These are phyloP conservation scores for Otolemur crassicaudatus DNA, from an alignment of 2,797 vertebrate genomes.

Conservation along the genomic window DNA sequence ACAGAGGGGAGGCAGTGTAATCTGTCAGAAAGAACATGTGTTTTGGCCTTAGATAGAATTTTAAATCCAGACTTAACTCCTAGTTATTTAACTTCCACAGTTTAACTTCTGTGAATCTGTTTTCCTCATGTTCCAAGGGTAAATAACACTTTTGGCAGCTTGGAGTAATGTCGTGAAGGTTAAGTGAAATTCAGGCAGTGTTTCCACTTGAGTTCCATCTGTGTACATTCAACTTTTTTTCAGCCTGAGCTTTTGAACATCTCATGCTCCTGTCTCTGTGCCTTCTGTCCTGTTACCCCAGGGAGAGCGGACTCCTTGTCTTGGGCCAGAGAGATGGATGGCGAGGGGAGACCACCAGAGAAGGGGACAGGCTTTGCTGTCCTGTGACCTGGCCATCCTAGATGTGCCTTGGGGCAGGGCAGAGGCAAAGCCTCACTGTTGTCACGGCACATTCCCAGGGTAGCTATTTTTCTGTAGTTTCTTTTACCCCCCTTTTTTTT, in stretches of 20 bases:
- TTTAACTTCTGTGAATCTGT: not conserved
- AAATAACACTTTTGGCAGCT: not conserved
- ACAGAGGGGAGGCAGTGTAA: not conserved
- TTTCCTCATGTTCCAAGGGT: slow-evolving; percentile 27
- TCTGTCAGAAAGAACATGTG: not conserved
- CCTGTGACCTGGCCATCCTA: not conserved
- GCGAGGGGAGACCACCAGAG: not conserved
- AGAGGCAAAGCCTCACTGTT: not conserved
- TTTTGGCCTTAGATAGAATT: slow-evolving; percentile 27
- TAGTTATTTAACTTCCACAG: not conserved
- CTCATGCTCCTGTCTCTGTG: not conserved
- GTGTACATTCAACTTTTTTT: not conserved
- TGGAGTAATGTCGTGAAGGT: not conserved
- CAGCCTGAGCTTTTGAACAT: not conserved
- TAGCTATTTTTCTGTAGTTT: not conserved
- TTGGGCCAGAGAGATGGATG: not conserved
- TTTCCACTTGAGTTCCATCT: not conserved
- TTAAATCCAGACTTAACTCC: not conserved
- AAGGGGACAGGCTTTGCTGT: not conserved
- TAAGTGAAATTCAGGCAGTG: not conserved
- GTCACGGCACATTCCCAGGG: not conserved
- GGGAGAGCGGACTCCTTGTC: not conserved
- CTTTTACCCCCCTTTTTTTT: not conserved
- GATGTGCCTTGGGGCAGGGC: not conserved
- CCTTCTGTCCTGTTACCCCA: not conserved